Percentiles rank a stretch among this genome's conserved stretches.
These are phyloP conservation scores for Leptocoma aspasia DNA, from an alignment of 2,113 vertebrate genomes.

Conservation along the genomic window DNA sequence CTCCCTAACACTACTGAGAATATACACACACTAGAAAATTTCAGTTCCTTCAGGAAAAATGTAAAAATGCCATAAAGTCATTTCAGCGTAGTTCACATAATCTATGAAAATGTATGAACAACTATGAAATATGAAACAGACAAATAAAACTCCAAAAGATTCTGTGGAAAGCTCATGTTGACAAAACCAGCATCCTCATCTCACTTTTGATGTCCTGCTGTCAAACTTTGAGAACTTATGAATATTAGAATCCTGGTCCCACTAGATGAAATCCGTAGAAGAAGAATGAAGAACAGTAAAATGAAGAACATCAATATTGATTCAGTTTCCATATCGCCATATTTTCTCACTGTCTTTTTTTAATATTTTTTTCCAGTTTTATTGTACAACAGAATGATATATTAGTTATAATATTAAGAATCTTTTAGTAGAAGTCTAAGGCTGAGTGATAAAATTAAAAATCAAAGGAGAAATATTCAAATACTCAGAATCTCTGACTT, in stretches of 20 bases:
- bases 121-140: neutral
- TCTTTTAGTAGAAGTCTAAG: neutral
- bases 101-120: neutral
- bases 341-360: neutral
- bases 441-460: neutral
- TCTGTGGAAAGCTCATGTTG: neutral
- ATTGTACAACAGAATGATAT: neutral
- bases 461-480: neutral
- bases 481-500: neutral
- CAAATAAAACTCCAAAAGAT: neutral
- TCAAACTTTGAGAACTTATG: neutral
- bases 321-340: neutral
- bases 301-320: neutral
- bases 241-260: neutral
- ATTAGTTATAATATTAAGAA: neutral
- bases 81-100: neutral
- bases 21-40: neutral
- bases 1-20: neutral
- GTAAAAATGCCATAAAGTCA: neutral
- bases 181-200: neutral
- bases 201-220: neutral
- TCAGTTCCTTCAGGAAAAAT: neutral
- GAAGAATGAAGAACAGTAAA: neutral
- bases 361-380: neutral
- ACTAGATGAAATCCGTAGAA: neutral